Evolutionary conservation across 2,797 vertebrate genomes (phyloP).

Genomic region (Coracias cyanogaster): DNA sequence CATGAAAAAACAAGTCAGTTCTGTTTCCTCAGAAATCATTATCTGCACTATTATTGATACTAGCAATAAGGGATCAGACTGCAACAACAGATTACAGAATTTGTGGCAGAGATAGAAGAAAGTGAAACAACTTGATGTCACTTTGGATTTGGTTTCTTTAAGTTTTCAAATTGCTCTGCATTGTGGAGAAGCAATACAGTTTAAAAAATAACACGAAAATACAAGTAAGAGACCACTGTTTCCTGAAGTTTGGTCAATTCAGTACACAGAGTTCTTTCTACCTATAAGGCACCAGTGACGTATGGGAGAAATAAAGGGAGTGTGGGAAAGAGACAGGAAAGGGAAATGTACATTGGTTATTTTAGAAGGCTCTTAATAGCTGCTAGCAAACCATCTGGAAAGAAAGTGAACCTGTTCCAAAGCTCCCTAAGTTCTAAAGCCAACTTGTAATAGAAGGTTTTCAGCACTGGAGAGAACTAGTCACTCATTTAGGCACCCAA

Average conservation of each 20-base stretch:
- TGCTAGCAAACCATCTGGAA: neutral
- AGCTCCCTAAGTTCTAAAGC: neutral
- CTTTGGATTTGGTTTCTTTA: constrained; percentile 3
- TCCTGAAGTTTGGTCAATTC: neutral
- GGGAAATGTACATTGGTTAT: constrained; percentile 1
- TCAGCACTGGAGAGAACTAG: neutral
- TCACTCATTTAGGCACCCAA: neutral
- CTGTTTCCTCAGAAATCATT: neutral
- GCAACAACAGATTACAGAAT: neutral
- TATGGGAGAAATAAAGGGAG: neutral
- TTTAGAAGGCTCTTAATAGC: constrained; percentile 23
- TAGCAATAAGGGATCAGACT: neutral
- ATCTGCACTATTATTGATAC: neutral
- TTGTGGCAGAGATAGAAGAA: neutral
- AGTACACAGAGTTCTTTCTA: neutral
- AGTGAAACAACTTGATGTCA: neutral
- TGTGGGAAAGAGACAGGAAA: neutral
- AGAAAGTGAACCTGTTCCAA: neutral
- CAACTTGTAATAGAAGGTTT: neutral
- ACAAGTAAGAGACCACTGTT: neutral
- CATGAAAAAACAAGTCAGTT: neutral
- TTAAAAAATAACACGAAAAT: neutral
- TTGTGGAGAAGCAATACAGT: neutral
- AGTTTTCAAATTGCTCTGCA: neutral
- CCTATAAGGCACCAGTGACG: neutral